phyloP scores from a whole-genome alignment of 1,140 invertebrate genomes.

The Agrypnia vestita region DNA sequence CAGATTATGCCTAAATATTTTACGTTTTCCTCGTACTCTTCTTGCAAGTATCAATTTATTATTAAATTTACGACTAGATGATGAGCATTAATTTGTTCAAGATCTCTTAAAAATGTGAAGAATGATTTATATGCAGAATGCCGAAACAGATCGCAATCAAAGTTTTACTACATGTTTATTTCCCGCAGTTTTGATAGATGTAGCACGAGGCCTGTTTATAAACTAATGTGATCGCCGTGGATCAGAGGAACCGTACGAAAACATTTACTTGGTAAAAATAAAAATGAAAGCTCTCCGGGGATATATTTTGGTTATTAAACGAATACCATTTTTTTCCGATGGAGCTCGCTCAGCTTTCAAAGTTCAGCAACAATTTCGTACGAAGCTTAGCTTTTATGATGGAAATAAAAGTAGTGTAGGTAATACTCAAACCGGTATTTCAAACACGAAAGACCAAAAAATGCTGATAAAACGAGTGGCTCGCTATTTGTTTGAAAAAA shows the following conservation, averaged over 20 bases:
- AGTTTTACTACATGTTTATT: constrained; percentile 12
- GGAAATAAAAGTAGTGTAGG: constrained; percentile 30
- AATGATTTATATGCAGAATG: too few species aligned
- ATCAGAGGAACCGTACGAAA: constrained; percentile 22
- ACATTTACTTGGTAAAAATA: constrained; percentile 31
- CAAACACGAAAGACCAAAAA: background rate
- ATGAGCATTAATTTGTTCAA: too few species aligned
- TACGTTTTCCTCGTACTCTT: too few species aligned
- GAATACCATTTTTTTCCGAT: constrained; percentile 34
- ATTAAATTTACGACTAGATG: too few species aligned
- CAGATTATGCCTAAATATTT: too few species aligned
- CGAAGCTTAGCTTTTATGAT: constrained; percentile 18
- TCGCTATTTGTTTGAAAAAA: background rate
- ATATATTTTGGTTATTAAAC: constrained; percentile 48
- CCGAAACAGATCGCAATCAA: background rate
- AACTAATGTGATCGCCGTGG: constrained; percentile 30
- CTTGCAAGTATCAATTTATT: too few species aligned
- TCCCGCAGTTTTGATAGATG: constrained; percentile 20
- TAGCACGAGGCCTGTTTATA: constrained; percentile 3
- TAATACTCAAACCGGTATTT: background rate
- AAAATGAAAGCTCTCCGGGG: constrained; percentile 23
- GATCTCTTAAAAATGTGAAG: too few species aligned
- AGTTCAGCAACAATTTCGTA: background rate
- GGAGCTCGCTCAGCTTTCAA: constrained; percentile 14
- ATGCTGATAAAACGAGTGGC: background rate